These are phyloP conservation scores for Rhyacophila evoluta DNA, from an alignment of 2,888 invertebrate species.

Conservation along the genomic window DNA sequence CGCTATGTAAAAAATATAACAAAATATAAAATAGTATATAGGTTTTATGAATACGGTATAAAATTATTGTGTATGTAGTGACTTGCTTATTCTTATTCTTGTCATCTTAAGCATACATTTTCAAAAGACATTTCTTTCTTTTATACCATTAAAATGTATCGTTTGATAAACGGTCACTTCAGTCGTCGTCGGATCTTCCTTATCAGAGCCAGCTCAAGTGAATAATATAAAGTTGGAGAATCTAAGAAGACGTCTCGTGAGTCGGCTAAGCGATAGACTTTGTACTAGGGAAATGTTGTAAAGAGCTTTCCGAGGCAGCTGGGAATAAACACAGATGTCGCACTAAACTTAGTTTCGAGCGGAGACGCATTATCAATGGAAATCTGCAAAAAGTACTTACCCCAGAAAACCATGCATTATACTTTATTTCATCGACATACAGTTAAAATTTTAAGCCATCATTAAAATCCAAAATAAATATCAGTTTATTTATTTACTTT, in stretches of 20 bases:
- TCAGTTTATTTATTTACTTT: too few relatives aligned
- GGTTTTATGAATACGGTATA: too few relatives aligned
- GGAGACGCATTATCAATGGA: slow-evolving; percentile 40
- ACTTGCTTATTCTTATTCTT: too few relatives aligned
- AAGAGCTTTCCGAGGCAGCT: slow-evolving; percentile 48
- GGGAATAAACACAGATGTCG: slow-evolving; percentile 53
- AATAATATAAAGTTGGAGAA: slow-evolving; percentile 12
- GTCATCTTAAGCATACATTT: neutral
- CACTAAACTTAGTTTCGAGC: slow-evolving; percentile 47
- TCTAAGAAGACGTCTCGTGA: slow-evolving; percentile 19
- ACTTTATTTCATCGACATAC: too few relatives aligned
- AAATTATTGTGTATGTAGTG: too few relatives aligned
- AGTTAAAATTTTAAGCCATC: too few relatives aligned
- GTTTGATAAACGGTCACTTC: slow-evolving; percentile 18
- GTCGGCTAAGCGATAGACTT: slow-evolving; percentile 34
- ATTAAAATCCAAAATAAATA: too few relatives aligned
- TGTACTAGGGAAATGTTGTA: slow-evolving; percentile 32
- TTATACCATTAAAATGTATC: neutral
- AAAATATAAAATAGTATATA: too few relatives aligned
- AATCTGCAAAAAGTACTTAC: too few relatives aligned
- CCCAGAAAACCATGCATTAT: too few relatives aligned
- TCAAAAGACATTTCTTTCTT: neutral
- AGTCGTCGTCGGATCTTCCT: neutral
- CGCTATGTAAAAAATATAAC: too few relatives aligned
- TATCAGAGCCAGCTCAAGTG: slow-evolving; percentile 13